Conservation (phyloP, 1,140 invertebrate genomes). For the Mesaphorura yosii region DNA sequence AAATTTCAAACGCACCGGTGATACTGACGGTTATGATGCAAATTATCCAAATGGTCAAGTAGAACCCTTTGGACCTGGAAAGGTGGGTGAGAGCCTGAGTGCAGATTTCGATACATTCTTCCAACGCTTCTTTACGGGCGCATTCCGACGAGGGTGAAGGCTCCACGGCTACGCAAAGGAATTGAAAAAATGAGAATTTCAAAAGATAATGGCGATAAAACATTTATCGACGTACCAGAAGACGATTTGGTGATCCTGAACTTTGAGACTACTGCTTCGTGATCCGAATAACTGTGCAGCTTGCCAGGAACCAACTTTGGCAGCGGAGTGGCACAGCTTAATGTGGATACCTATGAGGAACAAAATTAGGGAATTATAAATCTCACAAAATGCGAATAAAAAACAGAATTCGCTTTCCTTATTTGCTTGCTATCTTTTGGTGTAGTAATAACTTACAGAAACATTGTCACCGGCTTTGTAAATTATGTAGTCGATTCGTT, state of each 20-base stretch:
- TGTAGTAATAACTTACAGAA: conserved; percentile 40
- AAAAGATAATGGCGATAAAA: not conserved
- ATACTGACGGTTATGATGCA: not conserved
- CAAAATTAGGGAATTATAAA: conserved; percentile 14
- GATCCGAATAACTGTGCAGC: conserved; percentile 74
- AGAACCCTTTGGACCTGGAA: conserved; percentile 14
- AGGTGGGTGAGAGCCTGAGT: conserved; percentile 21
- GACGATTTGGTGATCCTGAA: conserved; percentile 41
- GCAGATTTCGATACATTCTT: conserved; percentile 27
- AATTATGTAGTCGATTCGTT: conserved; percentile 83
- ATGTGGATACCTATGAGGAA: conserved; percentile 43
- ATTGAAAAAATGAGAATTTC: not conserved
- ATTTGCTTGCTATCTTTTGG: too few relatives aligned
- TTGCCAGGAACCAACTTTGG: conserved; percentile 56
- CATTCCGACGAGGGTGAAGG: not conserved
- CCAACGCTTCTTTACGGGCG: conserved; percentile 17
- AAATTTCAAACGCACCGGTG: not conserved
- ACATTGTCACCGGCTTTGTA: conserved; percentile 49
- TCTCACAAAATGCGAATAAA: conserved; percentile 17
- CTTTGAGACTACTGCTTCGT: conserved; percentile 68
- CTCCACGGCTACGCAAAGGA: conserved; percentile 4
- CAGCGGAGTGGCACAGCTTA: conserved; percentile 56
- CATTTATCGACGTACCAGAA: conserved; percentile 25
- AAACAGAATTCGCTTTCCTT: conserved; percentile 20
- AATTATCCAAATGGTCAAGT: conserved; percentile 11